Conservation (phyloP, 1,140 invertebrate genomes). For the Wiebesia pumilae region DNA sequence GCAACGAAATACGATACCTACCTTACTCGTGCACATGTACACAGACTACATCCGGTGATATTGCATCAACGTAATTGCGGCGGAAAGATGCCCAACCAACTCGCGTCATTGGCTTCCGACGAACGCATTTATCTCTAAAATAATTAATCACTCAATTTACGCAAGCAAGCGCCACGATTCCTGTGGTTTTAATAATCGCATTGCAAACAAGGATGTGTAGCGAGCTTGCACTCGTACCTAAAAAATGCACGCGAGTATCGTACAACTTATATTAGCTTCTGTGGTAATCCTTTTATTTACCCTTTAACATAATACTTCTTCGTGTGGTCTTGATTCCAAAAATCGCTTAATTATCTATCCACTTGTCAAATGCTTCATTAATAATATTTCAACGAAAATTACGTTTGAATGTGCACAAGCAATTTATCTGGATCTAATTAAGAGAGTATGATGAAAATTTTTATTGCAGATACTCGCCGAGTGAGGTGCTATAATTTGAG, state of each 20-base stretch:
- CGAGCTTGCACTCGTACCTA: neutral
- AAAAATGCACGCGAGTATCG: neutral
- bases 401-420: neutral
- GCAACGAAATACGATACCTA: neutral
- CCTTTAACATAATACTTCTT: neutral
- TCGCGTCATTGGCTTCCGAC: neutral
- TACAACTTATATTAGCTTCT: neutral
- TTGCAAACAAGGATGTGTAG: neutral
- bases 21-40: neutral
- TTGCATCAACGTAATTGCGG: constrained; percentile 44
- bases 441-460: neutral
- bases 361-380: neutral
- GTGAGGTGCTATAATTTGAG: neutral
- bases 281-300: constrained; percentile 18
- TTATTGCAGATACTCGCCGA: neutral
- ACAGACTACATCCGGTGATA: constrained; percentile 10
- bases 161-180: constrained; percentile 16
- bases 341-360: neutral
- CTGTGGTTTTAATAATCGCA: constrained; percentile 50
- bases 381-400: neutral
- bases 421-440: neutral
- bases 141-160: constrained; percentile 50
- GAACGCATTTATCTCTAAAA: constrained; percentile 28
- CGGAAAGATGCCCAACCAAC: constrained; percentile 10
- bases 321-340: neutral